A percentile compares a stretch with the other conserved stretches of the same genome.
Conservation (phyloP, 2,888 invertebrate species). For the Eucera pruinosa region DNA sequence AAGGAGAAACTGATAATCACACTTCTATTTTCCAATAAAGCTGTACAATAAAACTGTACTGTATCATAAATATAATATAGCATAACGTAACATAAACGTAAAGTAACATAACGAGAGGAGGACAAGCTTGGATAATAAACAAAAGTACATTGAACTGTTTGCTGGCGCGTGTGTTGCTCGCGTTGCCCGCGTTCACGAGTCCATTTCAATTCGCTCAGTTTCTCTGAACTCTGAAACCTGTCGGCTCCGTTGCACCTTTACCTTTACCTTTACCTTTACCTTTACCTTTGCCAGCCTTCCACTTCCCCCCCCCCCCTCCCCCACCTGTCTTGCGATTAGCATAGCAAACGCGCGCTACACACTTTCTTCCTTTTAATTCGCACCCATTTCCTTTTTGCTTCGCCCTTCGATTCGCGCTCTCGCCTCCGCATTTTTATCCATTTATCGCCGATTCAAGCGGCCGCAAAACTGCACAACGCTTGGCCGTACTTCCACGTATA, state of each 20-base stretch:
- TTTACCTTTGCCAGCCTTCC: no score
- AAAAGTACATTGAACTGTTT: constrained; percentile 3
- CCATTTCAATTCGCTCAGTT: constrained; percentile 25
- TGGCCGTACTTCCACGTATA: no score
- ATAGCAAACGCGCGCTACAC: no score
- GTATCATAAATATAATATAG: no score
- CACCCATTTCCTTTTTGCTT: no score
- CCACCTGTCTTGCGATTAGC: no score
- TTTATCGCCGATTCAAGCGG: no score
- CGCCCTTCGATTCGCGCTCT: no score
- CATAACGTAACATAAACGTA: no score
- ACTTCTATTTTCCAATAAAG: constrained; percentile 47
- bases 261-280: constrained; percentile 12
- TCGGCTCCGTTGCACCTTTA: constrained; percentile 22
- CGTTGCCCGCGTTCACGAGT: background rate
- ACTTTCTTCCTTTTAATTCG: constrained; percentile 17
- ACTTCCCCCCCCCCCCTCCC: no score
- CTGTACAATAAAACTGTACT: constrained; percentile 37
- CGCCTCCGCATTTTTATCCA: no score
- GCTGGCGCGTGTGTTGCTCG: background rate
- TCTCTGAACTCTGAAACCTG: constrained; percentile 29
- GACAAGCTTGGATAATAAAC: constrained; percentile 13
- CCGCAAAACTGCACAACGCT: no score
- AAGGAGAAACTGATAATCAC: constrained; percentile 48
- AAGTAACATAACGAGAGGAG: background rate